These are phyloP conservation scores for Lanistes nyassanus DNA, from an alignment of 1,140 invertebrate species.

Conservation along the genomic window DNA sequence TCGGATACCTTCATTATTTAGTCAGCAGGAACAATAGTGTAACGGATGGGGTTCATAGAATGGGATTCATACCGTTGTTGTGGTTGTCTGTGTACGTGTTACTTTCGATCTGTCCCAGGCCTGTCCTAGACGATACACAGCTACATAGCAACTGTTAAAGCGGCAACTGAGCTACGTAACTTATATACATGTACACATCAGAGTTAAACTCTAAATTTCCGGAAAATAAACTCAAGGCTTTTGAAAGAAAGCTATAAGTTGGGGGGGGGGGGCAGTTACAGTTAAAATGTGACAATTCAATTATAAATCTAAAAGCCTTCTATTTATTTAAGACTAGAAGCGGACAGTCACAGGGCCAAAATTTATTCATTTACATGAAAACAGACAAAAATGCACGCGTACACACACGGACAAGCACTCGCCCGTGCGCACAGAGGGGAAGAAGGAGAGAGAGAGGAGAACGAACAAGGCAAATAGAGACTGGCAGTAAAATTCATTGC, in stretches of 20 bases:
- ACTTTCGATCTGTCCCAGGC: not conserved
- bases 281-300: not conserved
- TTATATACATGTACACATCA: not conserved
- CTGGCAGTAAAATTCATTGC: too few relatives aligned
- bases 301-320: not conserved
- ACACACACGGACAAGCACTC: not conserved
- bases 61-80: not conserved
- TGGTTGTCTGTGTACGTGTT: not conserved
- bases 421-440: not conserved
- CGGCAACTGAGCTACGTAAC: too few relatives aligned
- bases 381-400: not conserved
- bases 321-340: too few relatives aligned
- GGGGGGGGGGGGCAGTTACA: not conserved
- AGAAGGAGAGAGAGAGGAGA: too few relatives aligned
- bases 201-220: conserved; percentile 42
- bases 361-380: not conserved
- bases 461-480: too few relatives aligned
- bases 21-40: too few relatives aligned
- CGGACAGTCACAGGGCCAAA: too few relatives aligned
- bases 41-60: too few relatives aligned
- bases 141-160: too few relatives aligned
- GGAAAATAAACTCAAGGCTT: conserved; percentile 32
- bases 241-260: not conserved
- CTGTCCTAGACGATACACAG: not conserved
- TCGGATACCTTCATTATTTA: too few relatives aligned